These are phyloP conservation scores for Acanthis flammea DNA, from an alignment of 2,797 vertebrate species.

Conservation along the genomic window DNA sequence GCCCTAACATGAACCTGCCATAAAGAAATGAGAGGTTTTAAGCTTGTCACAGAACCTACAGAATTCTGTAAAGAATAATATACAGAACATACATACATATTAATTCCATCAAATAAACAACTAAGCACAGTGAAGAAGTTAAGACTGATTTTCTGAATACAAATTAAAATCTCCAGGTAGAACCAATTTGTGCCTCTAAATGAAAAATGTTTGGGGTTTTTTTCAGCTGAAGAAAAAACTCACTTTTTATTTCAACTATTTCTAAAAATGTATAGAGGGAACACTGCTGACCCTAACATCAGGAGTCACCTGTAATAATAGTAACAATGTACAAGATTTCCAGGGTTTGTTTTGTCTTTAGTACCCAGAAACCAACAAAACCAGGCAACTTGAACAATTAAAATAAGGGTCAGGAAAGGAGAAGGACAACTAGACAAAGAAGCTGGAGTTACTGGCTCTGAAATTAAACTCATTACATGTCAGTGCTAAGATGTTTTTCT, in stretches of 20 bases:
- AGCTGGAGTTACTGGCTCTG: neutral
- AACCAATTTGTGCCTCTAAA: neutral
- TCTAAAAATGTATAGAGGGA: neutral
- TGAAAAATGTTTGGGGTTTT: fast-evolving
- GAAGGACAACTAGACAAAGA: neutral
- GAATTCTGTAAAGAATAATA: neutral
- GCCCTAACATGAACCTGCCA: constrained; percentile 93
- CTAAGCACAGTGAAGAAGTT: neutral
- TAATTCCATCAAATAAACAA: neutral
- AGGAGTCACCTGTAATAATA: neutral
- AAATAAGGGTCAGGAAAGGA: neutral
- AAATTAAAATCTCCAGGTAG: neutral
- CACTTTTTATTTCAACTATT: neutral
- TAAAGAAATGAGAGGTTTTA: neutral
- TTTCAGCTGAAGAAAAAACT: neutral
- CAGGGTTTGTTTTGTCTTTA: neutral
- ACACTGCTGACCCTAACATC: neutral
- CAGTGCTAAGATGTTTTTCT: neutral
- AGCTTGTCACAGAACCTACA: neutral
- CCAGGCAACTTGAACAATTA: neutral
- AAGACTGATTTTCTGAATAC: neutral
- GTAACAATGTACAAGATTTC: neutral
- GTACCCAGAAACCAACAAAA: neutral
- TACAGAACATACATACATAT: fast-evolving
- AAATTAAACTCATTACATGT: neutral